A percentile compares a stretch with the other conserved stretches of the same genome.
Evolutionary conservation across 2,797 vertebrate genomes (phyloP).

Genomic region (Sebastes steindachneri): DNA sequence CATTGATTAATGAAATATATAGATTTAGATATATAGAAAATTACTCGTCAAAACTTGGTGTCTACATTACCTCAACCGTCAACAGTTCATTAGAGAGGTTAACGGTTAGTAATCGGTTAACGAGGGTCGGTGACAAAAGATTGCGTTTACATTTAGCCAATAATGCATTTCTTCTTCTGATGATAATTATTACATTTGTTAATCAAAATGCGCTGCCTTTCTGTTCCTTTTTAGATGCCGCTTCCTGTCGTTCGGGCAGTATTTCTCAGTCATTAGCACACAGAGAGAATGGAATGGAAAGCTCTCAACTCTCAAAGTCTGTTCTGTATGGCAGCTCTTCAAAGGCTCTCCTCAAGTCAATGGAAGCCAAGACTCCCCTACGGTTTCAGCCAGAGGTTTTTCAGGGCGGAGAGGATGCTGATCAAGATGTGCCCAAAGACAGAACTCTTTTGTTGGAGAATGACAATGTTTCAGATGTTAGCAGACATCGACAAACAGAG

Average conservation of each 20-base stretch:
- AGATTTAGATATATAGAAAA: too few species aligned
- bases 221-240: conserved; percentile 51
- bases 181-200: not conserved
- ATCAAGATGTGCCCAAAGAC: not conserved
- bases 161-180: not conserved
- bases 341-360: not conserved
- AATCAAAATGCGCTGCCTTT: not conserved
- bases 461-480: not conserved
- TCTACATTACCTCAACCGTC: too few species aligned
- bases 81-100: too few species aligned
- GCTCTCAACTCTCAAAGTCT: not conserved
- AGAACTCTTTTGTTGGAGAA: not conserved
- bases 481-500: not conserved
- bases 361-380: not conserved
- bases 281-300: not conserved
- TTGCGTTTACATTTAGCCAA: not conserved
- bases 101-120: too few species aligned
- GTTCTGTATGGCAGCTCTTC: not conserved
- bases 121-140: too few species aligned
- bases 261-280: not conserved
- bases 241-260: not conserved
- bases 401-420: not conserved
- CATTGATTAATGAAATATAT: too few species aligned
- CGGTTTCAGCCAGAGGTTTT: not conserved
- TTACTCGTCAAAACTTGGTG: too few species aligned